phyloP scores from a whole-genome alignment of 1,140 invertebrate genomes.

The Venustaconcha ellipsiformis region DNA sequence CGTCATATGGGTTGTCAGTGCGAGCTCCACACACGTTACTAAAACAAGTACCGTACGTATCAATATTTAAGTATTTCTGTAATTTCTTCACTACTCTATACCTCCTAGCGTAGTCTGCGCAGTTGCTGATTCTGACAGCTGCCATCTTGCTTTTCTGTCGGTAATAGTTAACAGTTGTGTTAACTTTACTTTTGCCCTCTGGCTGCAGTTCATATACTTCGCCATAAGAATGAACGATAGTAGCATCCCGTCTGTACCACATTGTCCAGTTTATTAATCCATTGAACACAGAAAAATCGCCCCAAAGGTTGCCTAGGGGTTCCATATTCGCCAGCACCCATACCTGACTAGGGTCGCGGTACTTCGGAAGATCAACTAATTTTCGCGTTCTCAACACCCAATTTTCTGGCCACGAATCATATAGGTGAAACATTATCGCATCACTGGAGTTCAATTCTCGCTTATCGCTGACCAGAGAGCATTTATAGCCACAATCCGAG shows the following conservation, averaged over 20 bases:
- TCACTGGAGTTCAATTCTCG: conserved; percentile 40
- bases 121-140: conserved; percentile 78
- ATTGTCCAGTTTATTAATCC: conserved; percentile 57
- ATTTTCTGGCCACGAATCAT: conserved; percentile 31
- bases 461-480: conserved; percentile 51
- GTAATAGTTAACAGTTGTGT: conserved; percentile 14
- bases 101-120: conserved; percentile 72
- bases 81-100: conserved; percentile 72
- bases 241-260: conserved; percentile 50
- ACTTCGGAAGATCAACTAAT: conserved; percentile 33
- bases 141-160: conserved; percentile 55
- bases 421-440: conserved; percentile 54
- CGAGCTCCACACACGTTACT: conserved; percentile 42
- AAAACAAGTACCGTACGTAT: conserved; percentile 75
- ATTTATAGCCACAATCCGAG: not conserved
- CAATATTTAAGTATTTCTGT: conserved; percentile 72
- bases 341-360: conserved; percentile 38
- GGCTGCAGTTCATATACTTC: conserved; percentile 21
- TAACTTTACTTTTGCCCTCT: conserved; percentile 4
- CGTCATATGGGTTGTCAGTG: conserved; percentile 31
- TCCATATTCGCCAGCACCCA: conserved; percentile 53
- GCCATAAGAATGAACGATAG: conserved; percentile 45
- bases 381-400: conserved; percentile 15
- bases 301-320: conserved; percentile 42
- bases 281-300: conserved; percentile 28